These are phyloP conservation scores for Ischnura elegans DNA, from an alignment of 2,888 invertebrate species.

Conservation along the genomic window DNA sequence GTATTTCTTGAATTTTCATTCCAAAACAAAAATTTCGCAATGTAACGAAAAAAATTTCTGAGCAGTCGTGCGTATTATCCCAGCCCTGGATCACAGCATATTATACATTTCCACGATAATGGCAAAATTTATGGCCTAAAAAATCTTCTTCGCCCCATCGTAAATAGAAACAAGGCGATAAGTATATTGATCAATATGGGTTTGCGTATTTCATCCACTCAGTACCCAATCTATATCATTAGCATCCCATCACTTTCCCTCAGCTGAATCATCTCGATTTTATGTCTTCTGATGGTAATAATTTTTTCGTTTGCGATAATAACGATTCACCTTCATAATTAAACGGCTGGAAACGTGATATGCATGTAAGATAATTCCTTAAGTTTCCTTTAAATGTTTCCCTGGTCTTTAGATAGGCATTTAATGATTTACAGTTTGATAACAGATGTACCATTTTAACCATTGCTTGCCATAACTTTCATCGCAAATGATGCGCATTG, in stretches of 20 bases:
- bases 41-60: no score
- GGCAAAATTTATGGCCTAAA: background rate
- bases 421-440: no score
- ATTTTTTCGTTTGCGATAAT: background rate
- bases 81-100: background rate
- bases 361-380: no score
- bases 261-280: background rate
- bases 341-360: background rate
- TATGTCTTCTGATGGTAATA: background rate
- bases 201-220: background rate
- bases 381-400: no score
- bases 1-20: no score
- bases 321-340: background rate
- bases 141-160: background rate
- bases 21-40: no score
- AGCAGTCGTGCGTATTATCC: no score
- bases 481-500: no score
- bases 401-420: no score
- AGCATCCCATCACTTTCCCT: background rate
- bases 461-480: no score
- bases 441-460: no score
- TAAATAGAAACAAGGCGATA: background rate
- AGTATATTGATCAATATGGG: background rate
- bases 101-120: background rate
- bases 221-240: background rate